phyloP scores from a whole-genome alignment of 2,797 vertebrate species.

The Malurus leucopterus region DNA sequence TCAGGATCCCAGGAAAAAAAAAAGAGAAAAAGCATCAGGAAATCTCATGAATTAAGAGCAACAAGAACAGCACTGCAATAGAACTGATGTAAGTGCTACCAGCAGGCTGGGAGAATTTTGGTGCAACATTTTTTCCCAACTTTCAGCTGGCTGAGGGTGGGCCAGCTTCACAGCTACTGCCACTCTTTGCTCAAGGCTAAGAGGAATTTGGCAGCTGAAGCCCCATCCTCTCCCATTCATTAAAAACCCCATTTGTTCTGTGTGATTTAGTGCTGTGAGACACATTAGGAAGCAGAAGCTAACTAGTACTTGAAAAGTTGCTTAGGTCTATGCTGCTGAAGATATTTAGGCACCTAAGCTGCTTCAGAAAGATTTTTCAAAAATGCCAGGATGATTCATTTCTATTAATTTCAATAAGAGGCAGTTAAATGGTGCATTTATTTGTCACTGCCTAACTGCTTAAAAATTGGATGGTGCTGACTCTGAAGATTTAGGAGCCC shows the following conservation, averaged over 20 bases:
- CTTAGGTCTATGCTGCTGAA: constrained; percentile 39
- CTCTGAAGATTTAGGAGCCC: constrained; percentile 34
- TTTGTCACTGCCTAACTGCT: constrained; percentile 51
- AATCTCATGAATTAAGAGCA: not conserved
- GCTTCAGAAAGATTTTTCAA: constrained; percentile 51
- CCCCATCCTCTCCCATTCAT: constrained; percentile 20
- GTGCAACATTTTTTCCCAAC: not conserved
- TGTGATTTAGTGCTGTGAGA: constrained; percentile 46
- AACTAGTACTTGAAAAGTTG: constrained; percentile 52
- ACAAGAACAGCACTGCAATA: not conserved
- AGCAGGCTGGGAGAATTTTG: not conserved
- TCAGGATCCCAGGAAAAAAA: not conserved
- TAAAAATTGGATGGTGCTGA: constrained; percentile 35
- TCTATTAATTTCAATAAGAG: constrained; percentile 56
- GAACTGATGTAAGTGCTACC: not conserved
- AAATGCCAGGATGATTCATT: constrained; percentile 49
- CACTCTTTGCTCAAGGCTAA: not conserved
- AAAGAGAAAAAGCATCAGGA: not conserved
- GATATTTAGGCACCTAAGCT: constrained; percentile 43
- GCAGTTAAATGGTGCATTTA: constrained; percentile 55
- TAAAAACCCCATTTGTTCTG: constrained; percentile 19
- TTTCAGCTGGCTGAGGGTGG: not conserved
- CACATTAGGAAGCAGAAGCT: constrained; percentile 29
- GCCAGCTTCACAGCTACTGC: not conserved
- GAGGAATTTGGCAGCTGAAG: constrained; percentile 28